Evolutionary conservation across 2,888 invertebrate species (phyloP).

Genomic region (Trachelus troglodyta): DNA sequence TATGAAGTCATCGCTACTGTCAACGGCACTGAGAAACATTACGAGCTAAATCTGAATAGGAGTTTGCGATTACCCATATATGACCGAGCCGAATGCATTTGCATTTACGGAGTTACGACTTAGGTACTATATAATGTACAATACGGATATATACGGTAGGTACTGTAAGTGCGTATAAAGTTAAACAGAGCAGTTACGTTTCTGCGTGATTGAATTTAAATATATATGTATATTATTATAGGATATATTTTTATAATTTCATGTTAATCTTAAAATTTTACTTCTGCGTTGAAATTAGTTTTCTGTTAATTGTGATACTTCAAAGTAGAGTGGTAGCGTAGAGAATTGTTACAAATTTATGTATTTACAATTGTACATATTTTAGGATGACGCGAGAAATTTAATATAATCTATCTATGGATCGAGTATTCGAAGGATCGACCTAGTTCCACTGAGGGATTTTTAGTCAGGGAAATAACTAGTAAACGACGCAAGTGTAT

Average conservation of each 20-base stretch:
- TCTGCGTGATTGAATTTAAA: not conserved
- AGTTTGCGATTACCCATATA: not conserved
- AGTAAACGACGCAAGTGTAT: not conserved
- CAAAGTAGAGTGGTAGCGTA: not conserved
- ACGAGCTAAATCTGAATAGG: not conserved
- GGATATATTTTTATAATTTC: not conserved
- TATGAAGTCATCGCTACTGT: not conserved
- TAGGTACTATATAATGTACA: not conserved
- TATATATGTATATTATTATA: not conserved
- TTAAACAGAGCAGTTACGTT: too few relatives aligned
- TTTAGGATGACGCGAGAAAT: too few relatives aligned
- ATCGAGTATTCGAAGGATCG: too few relatives aligned
- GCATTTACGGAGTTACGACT: not conserved
- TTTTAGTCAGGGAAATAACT: not conserved
- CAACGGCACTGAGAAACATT: not conserved
- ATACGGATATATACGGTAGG: not conserved
- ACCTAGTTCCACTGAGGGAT: too few relatives aligned
- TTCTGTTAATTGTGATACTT: not conserved
- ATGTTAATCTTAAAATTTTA: not conserved
- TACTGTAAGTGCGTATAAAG: not conserved
- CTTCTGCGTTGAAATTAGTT: not conserved
- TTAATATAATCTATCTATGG: too few relatives aligned
- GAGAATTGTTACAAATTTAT: too few relatives aligned
- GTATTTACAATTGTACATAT: too few relatives aligned
- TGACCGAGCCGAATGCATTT: not conserved